Base-by-base conservation (phyloP, 2,888 invertebrate genomes). In the Operophtera brumata region DNA sequence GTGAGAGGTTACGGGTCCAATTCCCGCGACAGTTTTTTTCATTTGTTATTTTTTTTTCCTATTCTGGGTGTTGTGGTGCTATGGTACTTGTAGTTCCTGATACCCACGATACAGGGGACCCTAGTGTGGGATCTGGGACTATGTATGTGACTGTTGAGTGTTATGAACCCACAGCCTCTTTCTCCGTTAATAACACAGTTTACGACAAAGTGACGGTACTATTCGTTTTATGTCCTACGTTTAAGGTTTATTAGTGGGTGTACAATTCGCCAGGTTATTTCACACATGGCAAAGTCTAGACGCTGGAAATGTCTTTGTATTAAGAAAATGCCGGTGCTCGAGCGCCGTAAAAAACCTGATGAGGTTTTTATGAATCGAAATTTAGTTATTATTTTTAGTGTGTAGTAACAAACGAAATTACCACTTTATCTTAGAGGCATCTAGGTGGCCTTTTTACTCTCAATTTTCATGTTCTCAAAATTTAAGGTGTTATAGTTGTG, bases 221-320 rank as follows among this genome's bases (percentile, higher is more conserved):
- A 85, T 89, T 87, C 87, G 83, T 87, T 88, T 88, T 86, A 88
- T 76, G 76, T 66, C 67, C 73, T 73, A 77, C 85, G 80, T 82
- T 87, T 84, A 85, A 83, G 77, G 79, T 87, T 88, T 89, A 88
- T 86, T 88, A 85, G 86, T 78, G 77, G 74, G 72, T 76, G 78
- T 77, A 80, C 79, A 76, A 80, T 84, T 78, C 80, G 67, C 78
- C 81, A 85, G 82, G 87, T 83, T 83, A 84, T 87, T 85, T 82
- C 84, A 82, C 85, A 85, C 84, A 80, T 75, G 82, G 77, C 77
- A 63, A 76, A 73, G 88, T 88, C 89, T 89, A 89, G 88, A 88
- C 89, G 75, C 60, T 69, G 63, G 69, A 75, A 79, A 80, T 71
- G 70, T 82, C 78, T 80, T 80, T 75, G 77, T 78, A 71, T 75